Evolutionary conservation across 2,797 vertebrate genomes (phyloP).

Genomic region (Fringilla coelebs): DNA sequence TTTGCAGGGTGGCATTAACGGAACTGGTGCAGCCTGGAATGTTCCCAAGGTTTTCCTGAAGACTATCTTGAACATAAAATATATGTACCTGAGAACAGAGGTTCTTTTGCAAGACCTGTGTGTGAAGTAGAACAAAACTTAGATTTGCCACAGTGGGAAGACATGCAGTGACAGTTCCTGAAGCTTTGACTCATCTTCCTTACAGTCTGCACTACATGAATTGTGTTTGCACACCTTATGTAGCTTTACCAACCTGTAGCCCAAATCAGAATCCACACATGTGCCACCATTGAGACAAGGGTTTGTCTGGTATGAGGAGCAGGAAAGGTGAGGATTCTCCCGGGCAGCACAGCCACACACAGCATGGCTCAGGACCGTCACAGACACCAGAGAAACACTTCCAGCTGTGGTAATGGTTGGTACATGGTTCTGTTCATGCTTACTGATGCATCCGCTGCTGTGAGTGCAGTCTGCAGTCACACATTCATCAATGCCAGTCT

Average conservation of each 20-base stretch:
- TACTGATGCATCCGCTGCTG: constrained; percentile 78
- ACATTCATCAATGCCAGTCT: constrained; percentile 85
- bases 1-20: neutral
- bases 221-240: neutral
- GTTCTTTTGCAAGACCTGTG: neutral
- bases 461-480: constrained; percentile 75
- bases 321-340: constrained; percentile 76
- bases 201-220: neutral
- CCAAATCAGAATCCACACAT: constrained; percentile 82
- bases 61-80: neutral
- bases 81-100: neutral
- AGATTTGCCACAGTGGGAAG: neutral
- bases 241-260: constrained; percentile 80
- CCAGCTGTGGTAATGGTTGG: constrained; percentile 78
- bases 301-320: constrained; percentile 77
- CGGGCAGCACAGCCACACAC: constrained; percentile 82
- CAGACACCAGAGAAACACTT: constrained; percentile 80
- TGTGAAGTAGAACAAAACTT: neutral
- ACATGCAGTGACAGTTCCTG: neutral
- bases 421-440: constrained; percentile 71
- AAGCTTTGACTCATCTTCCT: neutral
- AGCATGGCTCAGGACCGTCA: constrained; percentile 68
- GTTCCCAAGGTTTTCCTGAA: neutral
- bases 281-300: constrained; percentile 87
- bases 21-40: neutral